These are phyloP conservation scores for Anthophora plumipes DNA, from an alignment of 2,888 invertebrate species.

Conservation along the genomic window DNA sequence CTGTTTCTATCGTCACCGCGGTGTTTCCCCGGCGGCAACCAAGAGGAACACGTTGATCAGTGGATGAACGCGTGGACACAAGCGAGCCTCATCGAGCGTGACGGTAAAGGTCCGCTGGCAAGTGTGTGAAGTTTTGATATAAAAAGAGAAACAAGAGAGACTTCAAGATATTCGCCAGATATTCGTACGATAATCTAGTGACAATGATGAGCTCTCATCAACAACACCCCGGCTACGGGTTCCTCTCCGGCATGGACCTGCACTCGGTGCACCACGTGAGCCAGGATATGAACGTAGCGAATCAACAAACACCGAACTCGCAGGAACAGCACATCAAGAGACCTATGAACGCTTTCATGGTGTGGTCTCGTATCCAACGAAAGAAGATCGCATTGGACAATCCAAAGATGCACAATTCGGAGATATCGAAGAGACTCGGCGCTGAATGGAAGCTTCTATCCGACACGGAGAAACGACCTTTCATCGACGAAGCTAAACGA, in stretches of 20 bases:
- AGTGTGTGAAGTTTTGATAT: constrained; percentile 35
- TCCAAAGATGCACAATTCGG: constrained; percentile 96
- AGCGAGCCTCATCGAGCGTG: constrained; percentile 13
- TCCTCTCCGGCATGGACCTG: constrained; percentile 75
- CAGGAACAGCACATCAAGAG: constrained; percentile 94
- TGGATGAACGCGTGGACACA: constrained; percentile 20
- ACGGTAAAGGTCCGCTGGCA: constrained; percentile 1
- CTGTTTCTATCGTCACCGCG: no score
- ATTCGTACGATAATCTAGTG: neutral
- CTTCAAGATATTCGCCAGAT: neutral
- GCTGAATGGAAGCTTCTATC: constrained; percentile 96
- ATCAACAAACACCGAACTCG: constrained; percentile 32
- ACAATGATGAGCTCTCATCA: constrained; percentile 76
- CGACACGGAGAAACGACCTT: constrained; percentile 95
- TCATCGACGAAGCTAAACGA: constrained; percentile 97
- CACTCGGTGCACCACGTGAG: constrained; percentile 68
- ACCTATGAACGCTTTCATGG: constrained; percentile 99
- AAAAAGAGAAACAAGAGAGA: neutral
- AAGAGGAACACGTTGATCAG: neutral
- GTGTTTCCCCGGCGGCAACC: neutral
- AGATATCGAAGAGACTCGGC: constrained; percentile 95
- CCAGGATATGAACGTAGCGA: constrained; percentile 61
- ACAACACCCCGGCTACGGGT: constrained; percentile 73
- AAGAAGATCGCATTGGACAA: constrained; percentile 97
- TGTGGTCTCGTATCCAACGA: constrained; percentile 96